Conservation (phyloP, 2,888 invertebrate species). For the Hybos culiciformis region DNA sequence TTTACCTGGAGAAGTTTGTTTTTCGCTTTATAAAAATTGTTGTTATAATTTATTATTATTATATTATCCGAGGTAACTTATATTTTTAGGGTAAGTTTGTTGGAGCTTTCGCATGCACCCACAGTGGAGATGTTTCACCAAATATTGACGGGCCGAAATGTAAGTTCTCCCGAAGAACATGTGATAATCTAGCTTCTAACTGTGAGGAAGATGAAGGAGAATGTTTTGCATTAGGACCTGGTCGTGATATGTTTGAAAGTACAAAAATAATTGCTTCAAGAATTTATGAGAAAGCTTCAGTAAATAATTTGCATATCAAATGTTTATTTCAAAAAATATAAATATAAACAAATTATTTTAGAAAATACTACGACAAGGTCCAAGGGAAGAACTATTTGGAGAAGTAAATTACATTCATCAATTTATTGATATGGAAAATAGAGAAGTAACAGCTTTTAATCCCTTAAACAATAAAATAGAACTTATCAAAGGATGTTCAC, state of each 20-base stretch:
- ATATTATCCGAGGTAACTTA: not conserved
- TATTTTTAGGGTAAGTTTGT: constrained; percentile 63
- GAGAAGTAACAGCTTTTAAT: constrained; percentile 46
- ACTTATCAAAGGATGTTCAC: constrained; percentile 61
- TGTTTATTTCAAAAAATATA: not conserved
- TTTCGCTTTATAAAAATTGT: constrained; percentile 21
- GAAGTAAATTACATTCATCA: constrained; percentile 62
- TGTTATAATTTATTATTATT: not conserved
- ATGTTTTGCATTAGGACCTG: constrained; percentile 83
- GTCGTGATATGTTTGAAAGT: constrained; percentile 81
- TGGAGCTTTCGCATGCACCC: constrained; percentile 81
- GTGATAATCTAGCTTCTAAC: constrained; percentile 57
- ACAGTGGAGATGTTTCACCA: constrained; percentile 88
- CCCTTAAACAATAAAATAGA: constrained; percentile 40
- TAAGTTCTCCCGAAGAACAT: constrained; percentile 57
- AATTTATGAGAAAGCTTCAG: constrained; percentile 61
- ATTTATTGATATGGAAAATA: constrained; percentile 69
- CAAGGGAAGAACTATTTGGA: constrained; percentile 55
- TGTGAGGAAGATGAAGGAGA: constrained; percentile 51
- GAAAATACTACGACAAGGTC: constrained; percentile 36
- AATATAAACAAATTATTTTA: constrained; percentile 6
- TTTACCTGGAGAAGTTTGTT: constrained; percentile 68
- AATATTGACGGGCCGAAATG: constrained; percentile 78
- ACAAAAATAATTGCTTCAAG: constrained; percentile 75
- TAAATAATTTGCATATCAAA: constrained; percentile 23